Evolutionary conservation across 2,797 vertebrate species (phyloP), one percentile per base, ranked within the genome.

Genomic region (Hydrophis major): DNA sequence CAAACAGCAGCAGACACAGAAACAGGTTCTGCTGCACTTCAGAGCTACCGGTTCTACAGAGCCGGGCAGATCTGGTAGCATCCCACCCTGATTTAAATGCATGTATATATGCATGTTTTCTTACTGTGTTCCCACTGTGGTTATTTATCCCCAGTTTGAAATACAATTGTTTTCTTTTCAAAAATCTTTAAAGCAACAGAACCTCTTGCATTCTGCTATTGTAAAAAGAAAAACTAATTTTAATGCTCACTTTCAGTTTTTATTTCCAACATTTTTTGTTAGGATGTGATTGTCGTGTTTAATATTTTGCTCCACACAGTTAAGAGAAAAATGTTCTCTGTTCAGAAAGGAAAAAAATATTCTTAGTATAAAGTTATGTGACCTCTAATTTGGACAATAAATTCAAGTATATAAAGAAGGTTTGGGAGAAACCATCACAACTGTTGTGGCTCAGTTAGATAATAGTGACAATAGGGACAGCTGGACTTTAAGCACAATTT

Each of bases 141-240:
- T 97, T 96, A 97, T 96, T 97, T 97, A 55, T 95, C 92, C 96
- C 94, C 90, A 95, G 92, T 92, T 87, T 93, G 90, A 95, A 96
- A 92, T 96, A 94, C 94, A 95, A 94, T 96, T 96, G 95, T 96
- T 95, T 97, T 94, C 88, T 95, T 96, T 96, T 97, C 12, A 88
- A 37, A 88, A 88, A 59, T 10, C 69, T 7, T 55, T 94, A 94
- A 96, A 59, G 94, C 91, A 96, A 94, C 91, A 94, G 94, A 96
- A 96, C 93, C 90, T 89, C 95, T 94, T 92, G 93, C 92, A 95
- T 66, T 59, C 6, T 55, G 87, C 95, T 86, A 89, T 95, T 93
- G 94, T 60, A 12, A 87, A 89, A 91, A 94, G 86, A 0, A 0
- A 90, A 93, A n/a, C 92, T 86, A 87, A 93, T 92, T 95, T 69